Percentiles rank a stretch among this genome's conserved stretches.
Conservation (phyloP, 2,797 vertebrate genomes). For the Neoniphon sammara region DNA sequence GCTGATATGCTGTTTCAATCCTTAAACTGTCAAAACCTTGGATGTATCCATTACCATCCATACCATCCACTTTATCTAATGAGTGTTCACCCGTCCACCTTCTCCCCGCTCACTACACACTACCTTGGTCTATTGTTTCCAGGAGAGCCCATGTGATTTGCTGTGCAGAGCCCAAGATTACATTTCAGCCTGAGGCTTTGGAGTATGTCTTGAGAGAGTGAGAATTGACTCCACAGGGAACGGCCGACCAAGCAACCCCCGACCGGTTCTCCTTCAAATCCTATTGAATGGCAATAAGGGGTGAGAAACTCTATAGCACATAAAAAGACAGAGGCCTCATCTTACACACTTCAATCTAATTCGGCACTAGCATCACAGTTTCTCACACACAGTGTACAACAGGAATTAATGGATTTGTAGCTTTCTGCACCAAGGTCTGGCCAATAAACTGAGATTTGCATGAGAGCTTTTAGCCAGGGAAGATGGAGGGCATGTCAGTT, state of each 20-base stretch:
- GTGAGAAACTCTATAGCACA: slow-evolving; percentile 73
- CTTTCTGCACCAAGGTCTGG: slow-evolving; percentile 44
- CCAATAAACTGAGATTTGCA: slow-evolving; percentile 50
- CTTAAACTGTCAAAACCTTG: slow-evolving; percentile 44
- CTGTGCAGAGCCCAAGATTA: slow-evolving; percentile 62
- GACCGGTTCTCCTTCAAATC: slow-evolving; percentile 69
- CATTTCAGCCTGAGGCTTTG: slow-evolving; percentile 71
- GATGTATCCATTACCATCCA: slow-evolving; percentile 56
- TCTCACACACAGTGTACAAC: slow-evolving; percentile 36
- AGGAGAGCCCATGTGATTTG: slow-evolving; percentile 55
- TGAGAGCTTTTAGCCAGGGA: slow-evolving; percentile 20
- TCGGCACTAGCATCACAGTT: slow-evolving; percentile 21
- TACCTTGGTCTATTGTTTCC: slow-evolving; percentile 64
- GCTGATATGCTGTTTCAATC: slow-evolving; percentile 44
- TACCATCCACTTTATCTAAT: slow-evolving; percentile 46
- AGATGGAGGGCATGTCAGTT: slow-evolving; percentile 29
- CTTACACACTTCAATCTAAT: slow-evolving; percentile 39
- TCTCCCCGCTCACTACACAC: slow-evolving; percentile 5
- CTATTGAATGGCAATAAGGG: slow-evolving; percentile 60
- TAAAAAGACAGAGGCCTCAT: slow-evolving; percentile 63
- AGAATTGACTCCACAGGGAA: slow-evolving; percentile 52
- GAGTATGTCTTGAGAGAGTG: slow-evolving; percentile 62
- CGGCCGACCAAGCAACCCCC: slow-evolving; percentile 55
- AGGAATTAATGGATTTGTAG: slow-evolving; percentile 60
- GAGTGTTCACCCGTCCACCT: background rate